Conservation (phyloP, 2,888 invertebrate genomes). For the Sympetrum striolatum region DNA sequence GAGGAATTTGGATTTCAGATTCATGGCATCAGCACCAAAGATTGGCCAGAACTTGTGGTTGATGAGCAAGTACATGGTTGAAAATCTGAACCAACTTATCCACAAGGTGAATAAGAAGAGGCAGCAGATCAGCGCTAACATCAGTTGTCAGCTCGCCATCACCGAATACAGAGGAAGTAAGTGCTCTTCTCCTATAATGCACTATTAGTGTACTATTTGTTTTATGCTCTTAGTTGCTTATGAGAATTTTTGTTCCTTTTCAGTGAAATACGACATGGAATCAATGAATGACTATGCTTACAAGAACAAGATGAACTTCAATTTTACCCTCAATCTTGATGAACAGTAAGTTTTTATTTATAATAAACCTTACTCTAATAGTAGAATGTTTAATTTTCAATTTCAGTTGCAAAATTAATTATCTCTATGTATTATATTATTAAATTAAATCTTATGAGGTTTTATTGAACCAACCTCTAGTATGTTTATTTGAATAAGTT, state of each 20-base stretch:
- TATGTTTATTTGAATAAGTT: too few relatives aligned
- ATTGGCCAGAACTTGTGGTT: slow-evolving; percentile 70
- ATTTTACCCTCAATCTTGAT: slow-evolving; percentile 67
- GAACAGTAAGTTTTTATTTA: slow-evolving; percentile 60
- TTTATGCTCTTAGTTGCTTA: neutral
- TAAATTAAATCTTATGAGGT: neutral
- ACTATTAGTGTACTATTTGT: neutral
- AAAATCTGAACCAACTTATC: slow-evolving; percentile 64
- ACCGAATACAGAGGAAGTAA: slow-evolving; percentile 67
- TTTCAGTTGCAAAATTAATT: too few relatives aligned
- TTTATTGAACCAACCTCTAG: neutral
- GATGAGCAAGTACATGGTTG: slow-evolving; percentile 67
- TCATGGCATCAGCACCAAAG: slow-evolving; percentile 74
- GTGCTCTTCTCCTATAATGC: neutral
- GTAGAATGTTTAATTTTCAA: too few relatives aligned
- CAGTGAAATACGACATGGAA: slow-evolving; percentile 50
- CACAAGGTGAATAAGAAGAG: slow-evolving; percentile 58
- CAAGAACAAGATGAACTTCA: slow-evolving; percentile 67
- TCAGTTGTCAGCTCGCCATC: slow-evolving; percentile 71
- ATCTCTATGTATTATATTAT: too few relatives aligned
- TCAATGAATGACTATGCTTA: slow-evolving; percentile 51
- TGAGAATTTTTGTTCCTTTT: neutral
- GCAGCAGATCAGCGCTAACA: slow-evolving; percentile 62
- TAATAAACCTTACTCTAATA: neutral
- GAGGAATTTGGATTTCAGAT: slow-evolving; percentile 61